These are phyloP conservation scores for Anser brachyrhynchus DNA, from an alignment of 2,113 vertebrate genomes.

Conservation along the genomic window DNA sequence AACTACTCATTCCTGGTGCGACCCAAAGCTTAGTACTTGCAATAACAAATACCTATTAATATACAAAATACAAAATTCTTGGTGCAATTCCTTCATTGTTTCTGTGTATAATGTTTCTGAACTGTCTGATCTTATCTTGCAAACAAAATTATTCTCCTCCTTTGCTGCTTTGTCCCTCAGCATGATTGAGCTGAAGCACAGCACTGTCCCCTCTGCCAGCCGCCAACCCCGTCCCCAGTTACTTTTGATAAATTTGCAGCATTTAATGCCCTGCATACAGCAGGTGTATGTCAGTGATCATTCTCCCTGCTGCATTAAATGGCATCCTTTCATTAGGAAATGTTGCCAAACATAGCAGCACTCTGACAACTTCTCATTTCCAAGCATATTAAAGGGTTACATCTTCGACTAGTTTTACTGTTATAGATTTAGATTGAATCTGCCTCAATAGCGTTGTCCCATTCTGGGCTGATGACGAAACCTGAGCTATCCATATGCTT, in stretches of 20 bases:
- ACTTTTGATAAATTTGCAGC: neutral
- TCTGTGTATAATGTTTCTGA: neutral
- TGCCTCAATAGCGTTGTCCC: constrained; percentile 11
- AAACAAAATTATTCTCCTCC: neutral
- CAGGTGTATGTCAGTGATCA: neutral
- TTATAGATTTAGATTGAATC: constrained; percentile 57
- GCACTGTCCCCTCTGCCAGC: neutral
- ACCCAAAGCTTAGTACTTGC: neutral
- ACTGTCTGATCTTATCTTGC: neutral
- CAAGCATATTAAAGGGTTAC: constrained; percentile 12
- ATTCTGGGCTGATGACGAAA: constrained; percentile 55
- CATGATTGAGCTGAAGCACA: neutral
- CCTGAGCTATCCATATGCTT: constrained; percentile 66
- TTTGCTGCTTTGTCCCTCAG: neutral
- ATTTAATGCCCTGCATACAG: neutral
- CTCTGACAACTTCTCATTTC: constrained; percentile 24
- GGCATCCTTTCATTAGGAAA: neutral
- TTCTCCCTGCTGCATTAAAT: neutral
- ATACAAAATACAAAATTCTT: neutral
- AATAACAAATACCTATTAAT: neutral
- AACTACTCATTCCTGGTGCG: neutral
- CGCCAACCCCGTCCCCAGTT: neutral
- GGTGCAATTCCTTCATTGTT: neutral
- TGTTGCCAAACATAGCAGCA: constrained; percentile 11
- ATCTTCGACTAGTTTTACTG: constrained; percentile 45